Base-by-base conservation (phyloP, 2,888 invertebrate genomes). In the Erannis defoliaria region DNA sequence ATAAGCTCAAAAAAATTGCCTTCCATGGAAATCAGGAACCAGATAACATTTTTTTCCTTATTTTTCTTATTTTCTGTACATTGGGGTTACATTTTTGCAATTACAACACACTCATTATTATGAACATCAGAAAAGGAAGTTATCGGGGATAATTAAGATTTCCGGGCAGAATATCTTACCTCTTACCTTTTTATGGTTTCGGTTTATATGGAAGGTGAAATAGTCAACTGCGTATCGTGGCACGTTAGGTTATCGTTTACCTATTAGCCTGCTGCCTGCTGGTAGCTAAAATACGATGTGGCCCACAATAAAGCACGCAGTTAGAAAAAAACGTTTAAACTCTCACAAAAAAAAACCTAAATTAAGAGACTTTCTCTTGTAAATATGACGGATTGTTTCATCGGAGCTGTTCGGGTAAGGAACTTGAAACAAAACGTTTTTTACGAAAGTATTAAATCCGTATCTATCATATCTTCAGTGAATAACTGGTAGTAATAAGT, bases 11-110 rank as follows among this genome's bases (percentile, higher is more conserved):
- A 26, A 45, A 26, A 26, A 26, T 45, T 10, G 26, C 16, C 16
- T 14, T 16, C 43, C 26, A 26, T 45, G 4, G 8, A 26, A 21
- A 23, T 12, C 2, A 45, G 26, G 1, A 4, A 45, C 5, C 21
- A 21, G 5, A 26, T 26, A 45, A 12, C 43, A 16, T 10, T 3
- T 14, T 26, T 16, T 40, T 40, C 40, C 40, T 21, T 40, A 19
- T 40, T 19, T 12, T 26, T n/a, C 43, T 14, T 45, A 26, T 45
- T 45, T 16, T 38, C 38, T 19, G 18, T 38, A 38, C 19, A 37
- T 16, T 37, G 1, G 2, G 6, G 40, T n/a, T 29, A 45, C 16
- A 19, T 46, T 31, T 19, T 18, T 31, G 31, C 18, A 46, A 46
- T 33, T 33, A 45, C 21, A 42, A 21, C 16, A 19, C 10, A 10